phyloP scores from a whole-genome alignment of 2,888 invertebrate species.

The Synergus laeviventris region DNA sequence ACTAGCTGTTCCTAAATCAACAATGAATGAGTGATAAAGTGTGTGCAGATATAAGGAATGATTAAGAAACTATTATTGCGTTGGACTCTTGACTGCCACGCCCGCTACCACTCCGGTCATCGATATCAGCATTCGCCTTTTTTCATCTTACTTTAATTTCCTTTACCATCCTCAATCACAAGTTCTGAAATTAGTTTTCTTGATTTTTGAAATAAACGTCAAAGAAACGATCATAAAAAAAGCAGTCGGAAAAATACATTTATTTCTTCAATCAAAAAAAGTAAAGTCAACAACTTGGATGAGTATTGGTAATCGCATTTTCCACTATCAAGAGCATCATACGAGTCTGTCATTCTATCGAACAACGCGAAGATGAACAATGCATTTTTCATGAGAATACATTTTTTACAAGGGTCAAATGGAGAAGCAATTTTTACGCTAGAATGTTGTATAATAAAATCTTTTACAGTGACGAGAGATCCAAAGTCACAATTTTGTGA shows the following conservation, averaged over 20 bases:
- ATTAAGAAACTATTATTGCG: constrained; percentile 59
- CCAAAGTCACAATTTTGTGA: constrained; percentile 14
- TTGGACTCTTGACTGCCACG: constrained; percentile 45
- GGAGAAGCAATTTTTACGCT: constrained; percentile 27
- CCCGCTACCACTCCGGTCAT: constrained; percentile 33
- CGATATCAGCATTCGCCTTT: constrained; percentile 26
- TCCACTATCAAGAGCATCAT: constrained; percentile 31
- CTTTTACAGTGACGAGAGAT: constrained; percentile 23
- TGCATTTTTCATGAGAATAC: constrained; percentile 48
- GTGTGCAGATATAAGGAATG: constrained; percentile 68
- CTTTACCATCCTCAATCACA: constrained; percentile 7
- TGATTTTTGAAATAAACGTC: neutral
- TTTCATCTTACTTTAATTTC: constrained; percentile 14
- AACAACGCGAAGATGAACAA: constrained; percentile 38
- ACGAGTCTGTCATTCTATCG: constrained; percentile 28
- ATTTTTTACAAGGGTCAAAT: constrained; percentile 43
- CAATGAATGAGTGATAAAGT: constrained; percentile 74
- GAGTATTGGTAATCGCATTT: constrained; percentile 27
- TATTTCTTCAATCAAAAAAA: constrained; percentile 1
- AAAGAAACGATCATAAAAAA: too few relatives aligned
- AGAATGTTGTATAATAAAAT: constrained; percentile 39
- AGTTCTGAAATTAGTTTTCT: neutral
- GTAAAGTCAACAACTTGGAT: constrained; percentile 7
- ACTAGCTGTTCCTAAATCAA: constrained; percentile 76
- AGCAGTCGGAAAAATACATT: neutral